Base-by-base conservation (phyloP, 2,888 invertebrate species). In the Volucella inflata region DNA sequence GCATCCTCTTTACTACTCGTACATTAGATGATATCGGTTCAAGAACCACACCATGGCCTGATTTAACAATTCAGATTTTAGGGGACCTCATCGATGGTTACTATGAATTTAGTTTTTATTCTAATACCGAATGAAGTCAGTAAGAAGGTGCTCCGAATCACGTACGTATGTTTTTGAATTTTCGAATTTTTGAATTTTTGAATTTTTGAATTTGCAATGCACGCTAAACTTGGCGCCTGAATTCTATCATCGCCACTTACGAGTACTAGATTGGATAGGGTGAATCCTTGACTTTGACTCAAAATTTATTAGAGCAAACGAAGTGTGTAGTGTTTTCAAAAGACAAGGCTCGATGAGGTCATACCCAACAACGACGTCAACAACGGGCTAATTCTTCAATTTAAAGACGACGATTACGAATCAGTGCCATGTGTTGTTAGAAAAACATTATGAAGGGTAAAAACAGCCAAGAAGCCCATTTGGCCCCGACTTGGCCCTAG, bases 1-100 rank as follows among this genome's bases (percentile, higher is more conserved):
- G 77, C 82, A 82, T 77, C 30, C 60, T n/a, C 67, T 77, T 76
- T 68, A 48, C 30, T n/a, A n/a, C n/a, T n/a, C n/a, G n/a, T n/a
- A n/a, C n/a, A n/a, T n/a, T 53, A 11, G 12, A 14, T 38, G 51
- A 12, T 2, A 6, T 3, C 82, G 62, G 82, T 82, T 82, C 82
- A 82, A 77, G 71, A 68, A 77, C 77, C 82, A 80, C 40, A 42
- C 38, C 77, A 77, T 71, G 71, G 82, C 48, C 62, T 36, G 38
- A 68, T 21, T 77, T 82, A 57, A 48, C 48, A 82, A 82, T 68
- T 77, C 77, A 62, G 62, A 77, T 77, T 59, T 59, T 30, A 30
- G 16, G 4, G 38, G 12, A 8, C 4, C 36, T 44, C 8, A 30
- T 14, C 30, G 53, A n/a, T 55, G 62, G 21, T 38, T 48, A 48